These are phyloP conservation scores for Hippolais icterina DNA, from an alignment of 2,113 vertebrate genomes.

Conservation along the genomic window DNA sequence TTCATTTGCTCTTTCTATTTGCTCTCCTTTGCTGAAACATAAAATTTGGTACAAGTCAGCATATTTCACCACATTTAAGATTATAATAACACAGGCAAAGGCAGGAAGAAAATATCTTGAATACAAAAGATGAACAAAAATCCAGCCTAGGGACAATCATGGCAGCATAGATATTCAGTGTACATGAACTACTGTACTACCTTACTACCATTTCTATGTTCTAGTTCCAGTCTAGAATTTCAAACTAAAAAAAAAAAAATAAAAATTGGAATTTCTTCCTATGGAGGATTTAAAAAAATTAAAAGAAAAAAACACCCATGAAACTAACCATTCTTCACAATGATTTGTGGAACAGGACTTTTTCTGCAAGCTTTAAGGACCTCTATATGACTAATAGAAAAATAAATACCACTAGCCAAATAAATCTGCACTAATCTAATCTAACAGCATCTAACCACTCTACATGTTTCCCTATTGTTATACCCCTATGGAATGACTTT, in stretches of 20 bases:
- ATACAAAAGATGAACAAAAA: not conserved
- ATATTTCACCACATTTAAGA: constrained; percentile 4
- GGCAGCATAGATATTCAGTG: not conserved
- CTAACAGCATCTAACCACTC: constrained; percentile 34
- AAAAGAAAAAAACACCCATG: fast-evolving
- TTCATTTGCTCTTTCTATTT: constrained; percentile 11
- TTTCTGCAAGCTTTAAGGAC: not conserved
- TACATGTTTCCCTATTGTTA: constrained; percentile 3
- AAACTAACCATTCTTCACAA: not conserved
- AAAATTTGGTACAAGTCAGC: not conserved
- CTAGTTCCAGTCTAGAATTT: not conserved
- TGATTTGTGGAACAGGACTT: not conserved
- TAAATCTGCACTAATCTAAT: constrained; percentile 43
- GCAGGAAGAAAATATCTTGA: not conserved
- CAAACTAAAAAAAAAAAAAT: not conserved
- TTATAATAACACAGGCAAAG: not conserved
- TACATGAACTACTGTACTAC: not conserved
- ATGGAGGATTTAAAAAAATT: not conserved
- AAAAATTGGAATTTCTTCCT: not conserved
- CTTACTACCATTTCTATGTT: not conserved
- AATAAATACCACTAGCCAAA: constrained; percentile 8
- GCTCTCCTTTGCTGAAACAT: not conserved
- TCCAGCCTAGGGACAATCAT: not conserved
- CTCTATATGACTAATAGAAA: not conserved
- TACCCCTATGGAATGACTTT: not conserved